Evolutionary conservation across 2,888 invertebrate genomes (phyloP).

Genomic region (Caenorhabditis sulstoni): DNA sequence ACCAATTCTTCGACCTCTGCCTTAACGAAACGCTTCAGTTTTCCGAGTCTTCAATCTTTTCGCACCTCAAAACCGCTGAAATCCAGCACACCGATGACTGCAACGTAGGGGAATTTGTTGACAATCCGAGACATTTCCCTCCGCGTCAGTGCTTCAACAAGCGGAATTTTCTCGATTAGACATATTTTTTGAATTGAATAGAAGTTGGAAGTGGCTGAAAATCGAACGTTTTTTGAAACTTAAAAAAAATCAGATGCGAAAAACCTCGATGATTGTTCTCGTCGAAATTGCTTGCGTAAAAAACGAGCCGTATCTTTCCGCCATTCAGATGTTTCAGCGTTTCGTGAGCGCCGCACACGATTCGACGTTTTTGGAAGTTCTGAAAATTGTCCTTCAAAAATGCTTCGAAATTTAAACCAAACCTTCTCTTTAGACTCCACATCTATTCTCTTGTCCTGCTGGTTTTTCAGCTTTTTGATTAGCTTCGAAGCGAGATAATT

Average conservation of each 20-base stretch:
- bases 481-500: conserved; percentile 30
- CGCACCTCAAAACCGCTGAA: conserved; percentile 50
- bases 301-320: conserved; percentile 41
- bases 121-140: conserved; percentile 48
- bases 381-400: conserved; percentile 8
- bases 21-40: conserved; percentile 38
- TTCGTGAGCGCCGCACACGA: conserved; percentile 65
- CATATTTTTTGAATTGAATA: conserved; percentile 32
- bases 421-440: conserved; percentile 31
- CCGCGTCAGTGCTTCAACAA: conserved; percentile 50
- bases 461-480: conserved; percentile 42
- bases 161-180: conserved; percentile 14
- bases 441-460: conserved; percentile 8
- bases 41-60: background rate
- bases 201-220: conserved; percentile 39
- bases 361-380: conserved; percentile 41
- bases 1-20: conserved; percentile 31
- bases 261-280: conserved; percentile 52
- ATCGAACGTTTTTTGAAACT: too few relatives aligned
- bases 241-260: too few relatives aligned
- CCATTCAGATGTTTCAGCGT: conserved; percentile 40
- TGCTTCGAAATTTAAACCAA: background rate
- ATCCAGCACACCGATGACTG: conserved; percentile 55
- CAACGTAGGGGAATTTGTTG: conserved; percentile 63
- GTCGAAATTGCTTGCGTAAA: conserved; percentile 62